Conservation (phyloP, 2,113 vertebrate genomes). For the Erythrolamprus reginae region DNA sequence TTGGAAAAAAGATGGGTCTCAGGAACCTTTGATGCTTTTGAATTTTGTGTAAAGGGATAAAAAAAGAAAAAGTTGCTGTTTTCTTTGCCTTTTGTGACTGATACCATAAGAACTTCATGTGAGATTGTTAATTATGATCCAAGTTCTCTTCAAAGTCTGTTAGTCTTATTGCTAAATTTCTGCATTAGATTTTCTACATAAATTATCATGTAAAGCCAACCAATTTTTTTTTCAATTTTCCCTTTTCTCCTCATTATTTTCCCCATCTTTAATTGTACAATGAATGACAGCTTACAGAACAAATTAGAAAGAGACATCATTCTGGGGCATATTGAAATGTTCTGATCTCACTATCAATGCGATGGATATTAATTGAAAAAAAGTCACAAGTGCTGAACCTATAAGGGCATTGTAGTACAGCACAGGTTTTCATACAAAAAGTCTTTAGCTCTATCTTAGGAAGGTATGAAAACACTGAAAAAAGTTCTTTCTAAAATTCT, state of each 20-base stretch:
- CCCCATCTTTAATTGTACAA: neutral
- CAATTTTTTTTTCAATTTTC: neutral
- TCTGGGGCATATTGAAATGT: neutral
- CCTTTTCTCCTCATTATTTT: neutral
- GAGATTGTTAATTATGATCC: neutral
- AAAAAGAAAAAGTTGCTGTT: neutral
- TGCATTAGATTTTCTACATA: neutral
- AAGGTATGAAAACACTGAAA: neutral
- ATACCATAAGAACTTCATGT: neutral
- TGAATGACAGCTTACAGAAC: neutral
- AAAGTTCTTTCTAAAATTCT: neutral
- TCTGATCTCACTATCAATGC: neutral
- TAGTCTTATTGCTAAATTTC: neutral
- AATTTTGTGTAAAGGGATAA: neutral
- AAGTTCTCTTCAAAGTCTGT: neutral
- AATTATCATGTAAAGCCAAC: neutral
- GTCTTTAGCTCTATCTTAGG: neutral
- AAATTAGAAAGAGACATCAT: neutral
- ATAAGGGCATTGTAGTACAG: neutral
- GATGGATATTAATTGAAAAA: neutral
- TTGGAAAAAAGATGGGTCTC: neutral
- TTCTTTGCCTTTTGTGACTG: neutral
- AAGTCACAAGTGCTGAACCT: neutral
- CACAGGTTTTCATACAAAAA: neutral
- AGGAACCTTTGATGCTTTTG: conserved; percentile 2